Base-by-base conservation (phyloP, 2,888 invertebrate genomes). In the Hartigia nigra region DNA sequence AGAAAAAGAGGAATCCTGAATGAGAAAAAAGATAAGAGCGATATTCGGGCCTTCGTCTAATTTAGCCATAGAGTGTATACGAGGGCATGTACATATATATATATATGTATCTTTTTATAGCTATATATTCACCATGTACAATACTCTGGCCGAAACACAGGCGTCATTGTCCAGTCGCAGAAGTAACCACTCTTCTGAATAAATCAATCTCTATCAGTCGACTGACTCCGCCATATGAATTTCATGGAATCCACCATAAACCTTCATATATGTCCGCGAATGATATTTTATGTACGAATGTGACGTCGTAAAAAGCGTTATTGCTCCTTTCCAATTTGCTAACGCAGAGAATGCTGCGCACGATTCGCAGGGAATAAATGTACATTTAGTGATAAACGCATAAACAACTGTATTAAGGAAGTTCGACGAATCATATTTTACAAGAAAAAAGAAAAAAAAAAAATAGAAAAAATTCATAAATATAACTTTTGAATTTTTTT, bases 161-260 rank as follows among this genome's bases (percentile, higher is more conserved):
- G 37, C 35, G 32, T 75, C 78, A 78, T 78, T 78, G 78, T 78
- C 76, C 78, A 76, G 76, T 78, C 34, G 39, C 78, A 78, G 75
- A 39, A 76, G 78, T 78, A 72, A 78, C 78, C 78, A 76, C 70
- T 78, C 72, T 72, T 70, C 75, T 76, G 70, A 78, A 78, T 78
- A 78, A 78, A 78, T 78, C 75, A 78, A 78, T 78, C 76, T 76
- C 78, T 35, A 12, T 72, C 31, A 76, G 74, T 75, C 74, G 36
- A 36, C 14, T 69, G 77, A 77, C 74, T 77, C 69, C 74, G 74
- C 77, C 77, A 74, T 77, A 77, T 69, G 75, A 34, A 74, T 72
- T 31, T 23, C 32, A 32, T 32, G 72, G 72, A 72, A 72, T 72
- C 31, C 72, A 9, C 31, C 72, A 32, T 72, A 72, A 72, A 72